phyloP scores from a whole-genome alignment of 2,888 invertebrate species.

The Acanthosepion pharaonis region DNA sequence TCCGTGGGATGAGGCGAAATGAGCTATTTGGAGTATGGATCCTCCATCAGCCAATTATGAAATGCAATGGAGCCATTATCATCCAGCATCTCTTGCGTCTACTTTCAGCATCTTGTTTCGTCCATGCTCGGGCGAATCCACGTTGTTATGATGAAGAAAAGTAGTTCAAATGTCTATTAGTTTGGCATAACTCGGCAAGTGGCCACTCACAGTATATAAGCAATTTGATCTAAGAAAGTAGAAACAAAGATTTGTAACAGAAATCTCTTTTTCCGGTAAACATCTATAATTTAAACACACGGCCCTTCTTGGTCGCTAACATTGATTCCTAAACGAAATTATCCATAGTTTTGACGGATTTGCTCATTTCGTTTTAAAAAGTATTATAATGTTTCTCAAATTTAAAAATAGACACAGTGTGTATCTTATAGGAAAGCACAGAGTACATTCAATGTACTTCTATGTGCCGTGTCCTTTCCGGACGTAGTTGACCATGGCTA shows the following conservation, averaged over 20 bases:
- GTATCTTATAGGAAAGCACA: too few species aligned
- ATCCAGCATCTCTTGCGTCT: neutral
- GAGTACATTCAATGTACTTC: too few species aligned
- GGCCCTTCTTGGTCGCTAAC: neutral
- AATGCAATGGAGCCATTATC: neutral
- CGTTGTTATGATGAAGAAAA: neutral
- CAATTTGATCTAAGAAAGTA: neutral
- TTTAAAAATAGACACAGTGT: too few species aligned
- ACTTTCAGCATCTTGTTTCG: neutral
- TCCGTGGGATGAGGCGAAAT: neutral
- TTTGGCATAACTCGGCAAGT: neutral
- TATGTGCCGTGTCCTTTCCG: too few species aligned
- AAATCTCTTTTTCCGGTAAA: neutral
- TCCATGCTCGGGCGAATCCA: neutral
- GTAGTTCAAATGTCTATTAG: neutral
- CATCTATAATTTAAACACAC: neutral
- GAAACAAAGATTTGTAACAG: neutral
- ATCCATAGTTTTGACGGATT: neutral
- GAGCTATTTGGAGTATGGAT: slow-evolving; percentile 10
- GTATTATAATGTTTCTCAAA: too few species aligned
- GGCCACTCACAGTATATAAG: neutral
- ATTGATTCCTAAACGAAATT: neutral
- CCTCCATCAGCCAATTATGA: neutral
- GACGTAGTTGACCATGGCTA: too few species aligned
- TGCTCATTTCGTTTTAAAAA: too few species aligned